Evolutionary conservation across 1,140 invertebrate genomes (phyloP), one percentile per base, ranked within the genome.

Genomic region (Caenorhabditis latens): DNA sequence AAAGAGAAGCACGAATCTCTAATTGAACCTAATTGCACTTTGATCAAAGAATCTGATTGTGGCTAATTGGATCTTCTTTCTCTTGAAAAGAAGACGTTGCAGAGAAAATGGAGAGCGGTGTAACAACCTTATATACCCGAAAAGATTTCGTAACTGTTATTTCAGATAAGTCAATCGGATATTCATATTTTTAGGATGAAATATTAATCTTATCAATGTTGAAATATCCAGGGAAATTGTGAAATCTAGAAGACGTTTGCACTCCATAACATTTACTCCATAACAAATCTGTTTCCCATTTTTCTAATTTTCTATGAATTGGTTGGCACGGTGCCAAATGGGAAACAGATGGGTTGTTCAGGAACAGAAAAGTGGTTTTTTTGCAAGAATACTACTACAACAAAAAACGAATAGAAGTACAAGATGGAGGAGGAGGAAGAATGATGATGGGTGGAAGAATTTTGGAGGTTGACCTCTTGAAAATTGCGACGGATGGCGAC

Each of bases 11-110:
- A 13, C 19, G 63, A 14, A 32, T 4, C 19, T 19, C 71, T 79
- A 79, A 79, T 79, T 79, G 71, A 79, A 79, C 71, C 40, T 79
- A 79, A 79, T 79, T 79, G 71, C 71, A 79, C 71, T 79, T 32
- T 79, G 71, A 79, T 79, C 71, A 79, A 8, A 50, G 14, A 48
- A 19, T 50, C 32, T 79, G 71, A 79, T 79, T 79, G 71, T 79
- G 71, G 71, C 71, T 79, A 79, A 79, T 79, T 79, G 71, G 14
- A 79, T 79, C 71, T 79, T 46, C 19, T 43, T 71, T 46, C n/a
- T 19, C 65, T 46, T 46, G 42, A 79, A 32, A 32, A 32, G 32
- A 32, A 32, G 32, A 32, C 32, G 32, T n/a, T n/a, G n/a, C n/a
- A n/a, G n/a, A 32, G 32, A 32, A 32, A 32, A 2, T 32, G 32